Base-by-base conservation (phyloP, 2,113 vertebrate species). In the Odontesthes bonariensis region DNA sequence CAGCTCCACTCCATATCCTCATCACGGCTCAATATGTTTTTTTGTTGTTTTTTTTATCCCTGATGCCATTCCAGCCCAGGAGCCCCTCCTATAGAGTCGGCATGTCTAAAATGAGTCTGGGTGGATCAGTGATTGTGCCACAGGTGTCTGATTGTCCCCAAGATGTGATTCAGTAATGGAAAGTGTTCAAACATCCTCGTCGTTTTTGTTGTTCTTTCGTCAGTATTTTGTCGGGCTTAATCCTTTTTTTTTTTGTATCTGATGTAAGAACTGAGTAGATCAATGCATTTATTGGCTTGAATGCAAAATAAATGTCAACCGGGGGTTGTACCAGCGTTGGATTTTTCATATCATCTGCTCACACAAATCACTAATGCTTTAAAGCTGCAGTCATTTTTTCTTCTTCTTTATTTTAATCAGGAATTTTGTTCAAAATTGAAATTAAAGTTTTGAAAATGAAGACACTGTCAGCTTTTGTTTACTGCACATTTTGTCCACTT, bases 101-200 rank as follows among this genome's bases (percentile, higher is more conserved):
- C 59, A 80, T 68, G 64, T 58, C 59, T 59, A 54, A 69, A 66
- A 82, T 52, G 75, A 74, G 69, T 83, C 64, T 31, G 61, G 58
- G 10, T 38, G 35, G 35, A 38, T 38, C 35, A 10, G 67, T 82
- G 73, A 63, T 73, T 80, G 83, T 85, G 87, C 86, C 90, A 84
- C 88, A 89, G 83, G 88, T 90, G 88, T 90, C 77, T 70, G 60
- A 2, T 51, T n/a, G 23, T 56, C 51, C 67, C 54, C n/a, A 8
- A 64, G 20, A 71, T 14, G 54, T 40, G 6, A 35, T 60, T 57
- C 23, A 62, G 42, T 27, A 31, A 62, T 13, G 16, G 17, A 52
- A 38, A 38, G 57, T 19, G 33, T 32, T 51, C 55, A 65, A 60
- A 7, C 69, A 58, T 35, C 33, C 44, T 51, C 16, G 19, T 54